Percentiles rank a stretch among this genome's conserved stretches.
Evolutionary conservation across 2,888 invertebrate genomes (phyloP).

Genomic region (Frankliniella intonsa): DNA sequence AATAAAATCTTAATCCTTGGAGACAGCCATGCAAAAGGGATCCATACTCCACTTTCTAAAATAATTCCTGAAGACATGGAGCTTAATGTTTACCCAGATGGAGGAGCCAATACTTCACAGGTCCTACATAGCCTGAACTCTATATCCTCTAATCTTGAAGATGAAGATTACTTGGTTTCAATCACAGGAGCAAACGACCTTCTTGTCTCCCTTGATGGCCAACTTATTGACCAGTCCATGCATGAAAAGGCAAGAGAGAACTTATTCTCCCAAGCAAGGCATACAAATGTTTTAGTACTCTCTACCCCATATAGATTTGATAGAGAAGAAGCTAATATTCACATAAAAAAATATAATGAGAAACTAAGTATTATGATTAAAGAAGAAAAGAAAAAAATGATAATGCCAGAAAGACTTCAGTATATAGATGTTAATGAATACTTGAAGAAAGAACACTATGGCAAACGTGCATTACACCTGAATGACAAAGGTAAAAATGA

Average conservation of each 20-base stretch:
- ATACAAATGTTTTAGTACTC: neutral
- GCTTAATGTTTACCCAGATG: neutral
- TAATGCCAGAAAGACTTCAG: neutral
- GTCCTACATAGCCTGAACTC: neutral
- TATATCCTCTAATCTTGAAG: neutral
- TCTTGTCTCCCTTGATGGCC: neutral
- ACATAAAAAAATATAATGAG: neutral
- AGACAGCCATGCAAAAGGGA: neutral
- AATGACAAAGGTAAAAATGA: neutral
- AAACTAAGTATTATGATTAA: neutral
- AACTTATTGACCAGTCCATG: neutral
- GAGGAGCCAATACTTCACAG: neutral
- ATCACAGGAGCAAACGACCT: neutral
- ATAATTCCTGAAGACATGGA: neutral
- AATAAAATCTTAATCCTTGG: neutral
- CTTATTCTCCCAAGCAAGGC: neutral
- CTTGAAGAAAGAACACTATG: neutral
- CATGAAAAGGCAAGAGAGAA: neutral
- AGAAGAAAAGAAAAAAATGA: neutral
- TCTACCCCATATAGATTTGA: neutral
- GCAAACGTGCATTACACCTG: neutral
- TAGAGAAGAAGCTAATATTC: neutral
- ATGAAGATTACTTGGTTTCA: neutral
- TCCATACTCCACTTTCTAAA: neutral
- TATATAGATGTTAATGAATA: neutral